A percentile compares a stretch with the other conserved stretches of the same genome.
phyloP scores from a whole-genome alignment of 2,113 vertebrate genomes.

The Vulpes lagopus region DNA sequence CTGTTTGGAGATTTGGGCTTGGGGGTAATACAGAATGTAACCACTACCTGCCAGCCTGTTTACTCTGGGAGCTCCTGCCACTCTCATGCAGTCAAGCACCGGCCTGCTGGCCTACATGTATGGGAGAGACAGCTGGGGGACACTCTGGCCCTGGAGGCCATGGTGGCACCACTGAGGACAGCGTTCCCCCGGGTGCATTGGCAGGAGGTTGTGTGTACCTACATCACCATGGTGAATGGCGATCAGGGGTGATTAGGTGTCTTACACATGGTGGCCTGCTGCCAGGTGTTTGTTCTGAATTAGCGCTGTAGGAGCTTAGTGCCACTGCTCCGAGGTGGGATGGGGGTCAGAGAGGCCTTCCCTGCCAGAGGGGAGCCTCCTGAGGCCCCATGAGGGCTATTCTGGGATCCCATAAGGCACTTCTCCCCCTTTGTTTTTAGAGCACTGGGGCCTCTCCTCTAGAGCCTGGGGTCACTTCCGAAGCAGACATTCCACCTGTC shows the following conservation, averaged over 20 bases:
- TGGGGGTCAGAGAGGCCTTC: background rate
- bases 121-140: background rate
- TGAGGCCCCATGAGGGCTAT: background rate
- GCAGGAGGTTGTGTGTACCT: background rate
- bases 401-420: background rate
- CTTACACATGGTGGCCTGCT: background rate
- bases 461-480: accelerated
- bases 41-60: no score
- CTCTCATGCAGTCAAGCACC: background rate
- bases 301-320: background rate
- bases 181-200: background rate
- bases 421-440: background rate
- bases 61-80: background rate
- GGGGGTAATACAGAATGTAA: background rate
- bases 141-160: background rate
- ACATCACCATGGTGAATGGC: background rate
- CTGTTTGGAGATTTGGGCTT: background rate
- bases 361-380: background rate
- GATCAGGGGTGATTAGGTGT: background rate
- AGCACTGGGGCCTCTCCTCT: background rate
- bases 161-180: background rate
- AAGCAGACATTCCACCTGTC: background rate
- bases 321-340: background rate
- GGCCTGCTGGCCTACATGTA: background rate
- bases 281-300: background rate